Evolutionary conservation across 2,888 invertebrate genomes (phyloP), one percentile per base, ranked within the genome.

Genomic region (Chrysolina haemoptera): DNA sequence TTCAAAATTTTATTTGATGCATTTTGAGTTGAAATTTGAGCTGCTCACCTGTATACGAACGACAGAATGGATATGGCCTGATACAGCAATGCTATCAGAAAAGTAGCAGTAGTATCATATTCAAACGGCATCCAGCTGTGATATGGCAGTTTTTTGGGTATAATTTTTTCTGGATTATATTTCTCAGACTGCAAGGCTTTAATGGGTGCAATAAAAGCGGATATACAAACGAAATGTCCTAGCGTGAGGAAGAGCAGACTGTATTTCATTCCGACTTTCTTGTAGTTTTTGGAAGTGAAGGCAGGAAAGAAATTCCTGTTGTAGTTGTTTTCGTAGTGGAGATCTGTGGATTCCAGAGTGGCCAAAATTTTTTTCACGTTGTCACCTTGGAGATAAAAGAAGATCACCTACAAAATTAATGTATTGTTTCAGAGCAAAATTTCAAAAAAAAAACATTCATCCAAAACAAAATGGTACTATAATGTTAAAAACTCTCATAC

Each of bases 111-210:
- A 6, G 85, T 85, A 53, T 83, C 79, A 63, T 83, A 82, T n/a
- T 69, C 63, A 75, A 86, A 87, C 0, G 87, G 87, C 79, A 86
- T 86, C 86, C 85, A 86, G 73, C 84, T 83, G 62, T 82, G 84
- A 73, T 84, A 86, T 0, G 86, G 86, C 46, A 86, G 74, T 55
- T 70, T 77, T 27, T 80, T 76, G 3, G 78, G 77, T 55, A 83
- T 76, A 4, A 68, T 66, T 40, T 53, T 68, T 46, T 75, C 77
- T 14, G 74, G 55, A 62, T 78, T 76, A 20, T 22, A 68, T 55
- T 72, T 72, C 20, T 77, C 71, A 41, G 62, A 77, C 46, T 68
- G 71, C 14, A 78, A 12, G 4, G 82, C 79, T 12, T 84, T 64
- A 0, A 82, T 70, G 0, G 84, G 81, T 35, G 85, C 85, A 11